phyloP scores from a whole-genome alignment of 2,797 vertebrate species.

The Ataeniobius toweri region DNA sequence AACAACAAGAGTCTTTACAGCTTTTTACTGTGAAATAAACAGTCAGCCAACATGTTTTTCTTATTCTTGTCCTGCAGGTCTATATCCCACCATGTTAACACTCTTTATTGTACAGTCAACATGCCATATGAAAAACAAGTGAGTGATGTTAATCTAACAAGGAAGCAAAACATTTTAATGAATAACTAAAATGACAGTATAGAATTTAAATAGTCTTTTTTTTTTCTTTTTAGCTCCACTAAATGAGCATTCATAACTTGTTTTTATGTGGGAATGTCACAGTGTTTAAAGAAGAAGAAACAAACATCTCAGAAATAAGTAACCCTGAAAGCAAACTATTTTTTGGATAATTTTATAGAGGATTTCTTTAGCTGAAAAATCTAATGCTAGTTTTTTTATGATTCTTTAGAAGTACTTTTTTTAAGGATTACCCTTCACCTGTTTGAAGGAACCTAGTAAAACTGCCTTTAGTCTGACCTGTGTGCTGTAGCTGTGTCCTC shows the following conservation, averaged over 20 bases:
- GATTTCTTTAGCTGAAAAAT: neutral
- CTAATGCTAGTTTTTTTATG: too few relatives aligned
- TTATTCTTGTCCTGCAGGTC: constrained; percentile 43
- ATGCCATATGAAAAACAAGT: constrained; percentile 38
- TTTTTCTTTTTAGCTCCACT: neutral
- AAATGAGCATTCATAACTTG: neutral
- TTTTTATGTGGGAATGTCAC: neutral
- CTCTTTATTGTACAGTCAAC: constrained; percentile 49
- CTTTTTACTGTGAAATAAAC: neutral
- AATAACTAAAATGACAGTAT: neutral
- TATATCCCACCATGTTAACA: constrained; percentile 14
- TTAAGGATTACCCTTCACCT: neutral
- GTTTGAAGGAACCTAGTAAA: neutral
- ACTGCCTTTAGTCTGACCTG: neutral
- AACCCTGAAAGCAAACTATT: neutral
- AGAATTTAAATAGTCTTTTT: too few relatives aligned
- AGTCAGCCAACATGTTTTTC: neutral
- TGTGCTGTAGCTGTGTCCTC: constrained; percentile 5
- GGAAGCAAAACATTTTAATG: neutral
- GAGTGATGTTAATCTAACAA: constrained; percentile 6
- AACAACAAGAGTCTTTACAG: constrained; percentile 8
- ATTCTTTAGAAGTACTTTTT: neutral
- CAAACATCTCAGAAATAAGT: neutral
- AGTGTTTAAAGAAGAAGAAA: neutral
- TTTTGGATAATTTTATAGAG: neutral